Conservation (phyloP, 2,888 invertebrate species). For the Sesamia inferens region DNA sequence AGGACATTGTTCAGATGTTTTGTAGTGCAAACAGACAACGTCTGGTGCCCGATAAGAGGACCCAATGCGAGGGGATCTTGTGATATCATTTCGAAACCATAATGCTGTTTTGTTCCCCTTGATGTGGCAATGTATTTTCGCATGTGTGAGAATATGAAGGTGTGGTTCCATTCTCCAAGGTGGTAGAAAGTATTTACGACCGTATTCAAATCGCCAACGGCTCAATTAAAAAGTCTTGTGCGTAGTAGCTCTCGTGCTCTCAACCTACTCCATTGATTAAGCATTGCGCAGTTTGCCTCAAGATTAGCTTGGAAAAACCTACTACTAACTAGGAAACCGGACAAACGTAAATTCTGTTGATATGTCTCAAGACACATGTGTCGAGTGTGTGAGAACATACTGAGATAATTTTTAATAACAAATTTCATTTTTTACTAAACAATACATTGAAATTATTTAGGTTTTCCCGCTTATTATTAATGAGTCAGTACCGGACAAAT, state of each 20-base stretch:
- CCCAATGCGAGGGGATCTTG: constrained; percentile 66
- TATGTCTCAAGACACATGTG: constrained; percentile 62
- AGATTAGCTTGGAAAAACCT: constrained; percentile 68
- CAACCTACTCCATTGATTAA: constrained; percentile 45
- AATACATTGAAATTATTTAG: constrained; percentile 19
- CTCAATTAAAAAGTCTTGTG: constrained; percentile 44
- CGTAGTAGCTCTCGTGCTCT: constrained; percentile 32
- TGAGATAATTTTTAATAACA: constrained; percentile 19
- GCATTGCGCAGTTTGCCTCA: constrained; percentile 51
- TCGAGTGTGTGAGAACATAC: constrained; percentile 23
- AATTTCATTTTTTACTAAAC: constrained; percentile 7
- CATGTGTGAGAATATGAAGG: constrained; percentile 21
- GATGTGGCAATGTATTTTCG: constrained; percentile 38
- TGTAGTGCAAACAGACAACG: constrained; percentile 77
- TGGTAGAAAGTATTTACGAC: constrained; percentile 40
- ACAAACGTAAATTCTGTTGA: constrained; percentile 59
- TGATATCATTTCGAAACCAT: constrained; percentile 57
- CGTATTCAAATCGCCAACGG: constrained; percentile 23
- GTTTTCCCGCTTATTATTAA: constrained; percentile 30
- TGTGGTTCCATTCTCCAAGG: constrained; percentile 21
- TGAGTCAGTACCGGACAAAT: constrained; percentile 40
- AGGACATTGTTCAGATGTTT: constrained; percentile 76
- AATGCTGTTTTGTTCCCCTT: constrained; percentile 50
- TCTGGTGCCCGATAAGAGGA: constrained; percentile 76
- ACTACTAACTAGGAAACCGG: constrained; percentile 59